Conservation (phyloP, 2,888 invertebrate species). For the Sinelater perroti region DNA sequence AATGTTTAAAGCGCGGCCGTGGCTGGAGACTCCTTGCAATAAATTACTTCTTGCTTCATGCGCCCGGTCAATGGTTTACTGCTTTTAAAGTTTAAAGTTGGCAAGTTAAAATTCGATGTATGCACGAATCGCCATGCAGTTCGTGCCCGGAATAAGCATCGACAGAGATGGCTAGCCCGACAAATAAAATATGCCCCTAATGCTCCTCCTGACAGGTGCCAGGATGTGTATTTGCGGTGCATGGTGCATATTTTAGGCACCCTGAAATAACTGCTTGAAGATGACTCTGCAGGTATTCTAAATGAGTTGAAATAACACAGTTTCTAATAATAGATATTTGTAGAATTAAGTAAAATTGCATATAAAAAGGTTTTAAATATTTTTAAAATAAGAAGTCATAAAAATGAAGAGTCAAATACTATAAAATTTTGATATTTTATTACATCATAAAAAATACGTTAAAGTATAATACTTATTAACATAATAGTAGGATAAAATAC, state of each 20-base stretch:
- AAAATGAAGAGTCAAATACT: too few species aligned
- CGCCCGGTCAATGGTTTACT: slow-evolving; percentile 18
- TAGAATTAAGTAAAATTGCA: neutral
- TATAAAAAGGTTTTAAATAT: too few species aligned
- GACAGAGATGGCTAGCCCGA: slow-evolving; percentile 1
- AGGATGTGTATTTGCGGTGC: too few species aligned
- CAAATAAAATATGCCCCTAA: slow-evolving; percentile 23
- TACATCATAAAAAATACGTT: too few species aligned
- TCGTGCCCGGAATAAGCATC: slow-evolving; percentile 25
- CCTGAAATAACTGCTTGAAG: neutral
- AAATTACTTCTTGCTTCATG: slow-evolving; percentile 12
- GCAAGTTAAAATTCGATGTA: slow-evolving; percentile 15
- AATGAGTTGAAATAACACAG: neutral
- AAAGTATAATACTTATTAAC: too few species aligned
- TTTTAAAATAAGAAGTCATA: too few species aligned
- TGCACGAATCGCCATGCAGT: slow-evolving; percentile 21
- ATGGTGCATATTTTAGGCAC: neutral
- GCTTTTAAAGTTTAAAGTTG: slow-evolving; percentile 22
- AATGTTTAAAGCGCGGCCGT: neutral
- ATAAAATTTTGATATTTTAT: too few species aligned
- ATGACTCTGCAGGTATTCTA: neutral
- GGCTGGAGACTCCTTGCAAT: slow-evolving; percentile 1
- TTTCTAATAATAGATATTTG: neutral
- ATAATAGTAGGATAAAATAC: too few species aligned
- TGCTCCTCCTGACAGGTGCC: slow-evolving; percentile 20